phyloP scores from a whole-genome alignment of 2,113 vertebrate genomes.

The Indicator maculatus region DNA sequence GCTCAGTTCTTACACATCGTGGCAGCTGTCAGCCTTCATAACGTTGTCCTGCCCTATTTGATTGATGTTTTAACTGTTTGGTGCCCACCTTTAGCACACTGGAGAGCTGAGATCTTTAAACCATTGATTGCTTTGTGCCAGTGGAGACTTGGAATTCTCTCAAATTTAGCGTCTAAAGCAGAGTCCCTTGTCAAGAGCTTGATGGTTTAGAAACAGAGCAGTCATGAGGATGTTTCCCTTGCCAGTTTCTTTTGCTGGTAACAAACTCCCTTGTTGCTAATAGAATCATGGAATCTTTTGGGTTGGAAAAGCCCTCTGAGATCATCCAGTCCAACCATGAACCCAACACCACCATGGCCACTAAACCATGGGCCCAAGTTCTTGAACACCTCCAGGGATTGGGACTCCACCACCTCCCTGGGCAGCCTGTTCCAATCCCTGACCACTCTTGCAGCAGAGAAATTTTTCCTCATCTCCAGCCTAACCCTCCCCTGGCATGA shows the following conservation, averaged over 20 bases:
- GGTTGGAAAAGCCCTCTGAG: too few species aligned
- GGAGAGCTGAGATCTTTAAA: background rate
- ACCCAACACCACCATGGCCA: too few species aligned
- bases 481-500: too few species aligned
- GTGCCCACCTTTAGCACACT: background rate
- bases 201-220: background rate
- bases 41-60: background rate
- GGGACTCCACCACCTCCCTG: too few species aligned
- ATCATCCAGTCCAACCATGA: too few species aligned
- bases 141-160: background rate
- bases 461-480: too few species aligned
- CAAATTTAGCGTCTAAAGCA: background rate
- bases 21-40: background rate
- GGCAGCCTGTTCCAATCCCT: too few species aligned
- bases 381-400: too few species aligned
- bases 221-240: background rate
- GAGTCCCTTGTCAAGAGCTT: background rate
- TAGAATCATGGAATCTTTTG: background rate
- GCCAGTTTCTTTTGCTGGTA: background rate
- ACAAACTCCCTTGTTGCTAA: fast-evolving
- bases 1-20: background rate
- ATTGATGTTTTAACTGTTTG: background rate
- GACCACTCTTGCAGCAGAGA: too few species aligned
- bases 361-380: too few species aligned
- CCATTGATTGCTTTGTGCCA: background rate